These are phyloP conservation scores for Aelia acuminata DNA, from an alignment of 2,888 invertebrate genomes.

Conservation along the genomic window DNA sequence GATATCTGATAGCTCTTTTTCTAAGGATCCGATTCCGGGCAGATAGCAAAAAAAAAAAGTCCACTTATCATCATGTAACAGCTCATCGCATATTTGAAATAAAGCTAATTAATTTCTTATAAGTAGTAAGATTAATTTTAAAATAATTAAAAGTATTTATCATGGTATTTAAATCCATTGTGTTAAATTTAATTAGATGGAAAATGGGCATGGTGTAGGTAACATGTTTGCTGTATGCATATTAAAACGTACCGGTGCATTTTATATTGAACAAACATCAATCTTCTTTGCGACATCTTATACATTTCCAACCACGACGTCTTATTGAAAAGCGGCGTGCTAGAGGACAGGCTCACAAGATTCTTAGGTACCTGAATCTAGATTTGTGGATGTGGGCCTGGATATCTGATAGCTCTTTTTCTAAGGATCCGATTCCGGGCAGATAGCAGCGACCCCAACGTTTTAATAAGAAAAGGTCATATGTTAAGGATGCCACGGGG, in stretches of 20 bases:
- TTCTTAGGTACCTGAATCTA: conserved; percentile 39
- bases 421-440: conserved; percentile 8
- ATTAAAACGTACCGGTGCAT: background rate
- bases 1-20: conserved; percentile 36
- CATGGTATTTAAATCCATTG: too few relatives aligned
- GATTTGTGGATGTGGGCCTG: conserved; percentile 30
- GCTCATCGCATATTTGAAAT: too few relatives aligned
- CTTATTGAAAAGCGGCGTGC: background rate
- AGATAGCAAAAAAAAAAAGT: too few relatives aligned
- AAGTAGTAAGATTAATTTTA: too few relatives aligned
- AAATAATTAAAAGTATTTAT: too few relatives aligned
- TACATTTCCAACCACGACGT: background rate
- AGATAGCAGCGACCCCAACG: conserved; percentile 42
- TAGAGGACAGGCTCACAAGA: background rate
- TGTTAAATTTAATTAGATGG: too few relatives aligned
- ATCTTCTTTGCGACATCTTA: background rate
- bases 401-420: conserved; percentile 36
- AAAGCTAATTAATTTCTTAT: too few relatives aligned
- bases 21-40: conserved; percentile 8
- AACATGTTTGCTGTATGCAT: background rate
- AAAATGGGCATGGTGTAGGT: too few relatives aligned
- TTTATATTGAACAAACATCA: background rate
- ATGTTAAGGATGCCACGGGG: conserved; percentile 30
- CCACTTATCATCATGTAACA: too few relatives aligned
- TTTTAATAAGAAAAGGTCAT: conserved; percentile 42